Conservation (phyloP, 23 tunicate species). For the Styela plicata region DNA sequence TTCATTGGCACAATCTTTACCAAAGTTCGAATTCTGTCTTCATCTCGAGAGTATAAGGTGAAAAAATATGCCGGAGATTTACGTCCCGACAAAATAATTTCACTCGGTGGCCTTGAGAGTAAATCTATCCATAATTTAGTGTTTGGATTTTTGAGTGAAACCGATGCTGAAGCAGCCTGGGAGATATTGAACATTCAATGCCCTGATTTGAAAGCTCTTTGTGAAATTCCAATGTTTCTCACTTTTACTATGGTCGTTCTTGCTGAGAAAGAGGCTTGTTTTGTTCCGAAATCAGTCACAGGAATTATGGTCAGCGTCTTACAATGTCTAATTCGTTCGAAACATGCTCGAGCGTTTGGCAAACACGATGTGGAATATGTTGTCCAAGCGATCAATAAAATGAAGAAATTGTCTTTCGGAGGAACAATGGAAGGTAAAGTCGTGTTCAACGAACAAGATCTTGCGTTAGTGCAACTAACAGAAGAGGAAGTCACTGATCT, state of each 20-base stretch:
- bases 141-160: background rate
- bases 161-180: background rate
- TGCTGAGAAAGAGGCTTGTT: background rate
- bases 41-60: background rate
- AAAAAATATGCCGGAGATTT: too few relatives aligned
- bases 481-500: background rate
- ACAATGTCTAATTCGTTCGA: background rate
- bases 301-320: background rate
- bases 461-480: background rate
- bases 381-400: background rate
- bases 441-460: background rate
- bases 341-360: background rate
- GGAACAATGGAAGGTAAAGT: background rate
- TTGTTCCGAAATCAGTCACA: background rate
- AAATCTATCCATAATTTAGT: background rate
- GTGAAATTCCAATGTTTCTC: background rate
- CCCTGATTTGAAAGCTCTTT: background rate
- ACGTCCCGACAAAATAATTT: background rate
- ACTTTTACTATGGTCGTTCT: background rate
- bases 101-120: background rate
- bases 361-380: background rate
- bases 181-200: background rate
- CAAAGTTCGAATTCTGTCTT: background rate
- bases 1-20: background rate
- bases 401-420: background rate